Conservation (phyloP, 1,140 invertebrate genomes). For the Odontomachus brunneus region DNA sequence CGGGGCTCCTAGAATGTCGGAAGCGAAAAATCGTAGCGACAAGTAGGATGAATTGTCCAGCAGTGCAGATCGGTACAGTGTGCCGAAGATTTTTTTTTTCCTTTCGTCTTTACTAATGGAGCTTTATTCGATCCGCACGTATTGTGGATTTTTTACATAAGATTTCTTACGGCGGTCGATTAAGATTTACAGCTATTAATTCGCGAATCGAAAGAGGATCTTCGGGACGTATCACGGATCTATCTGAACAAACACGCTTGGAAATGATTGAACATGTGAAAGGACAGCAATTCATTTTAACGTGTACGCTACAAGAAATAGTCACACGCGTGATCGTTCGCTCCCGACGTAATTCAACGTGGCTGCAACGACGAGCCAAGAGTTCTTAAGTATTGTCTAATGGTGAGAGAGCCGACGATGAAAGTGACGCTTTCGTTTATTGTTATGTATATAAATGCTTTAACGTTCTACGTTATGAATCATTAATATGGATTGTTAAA, state of each 20-base stretch:
- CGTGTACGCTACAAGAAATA: too few relatives aligned
- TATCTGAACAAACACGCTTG: background rate
- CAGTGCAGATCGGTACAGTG: background rate
- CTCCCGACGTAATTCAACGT: constrained; percentile 6
- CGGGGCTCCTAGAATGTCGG: constrained; percentile 14
- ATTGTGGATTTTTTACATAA: background rate
- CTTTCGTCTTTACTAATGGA: background rate
- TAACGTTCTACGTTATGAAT: constrained; percentile 37
- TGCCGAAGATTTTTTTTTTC: background rate
- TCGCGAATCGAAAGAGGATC: background rate
- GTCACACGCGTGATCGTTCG: background rate
- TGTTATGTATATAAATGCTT: constrained; percentile 35
- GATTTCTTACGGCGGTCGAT: background rate
- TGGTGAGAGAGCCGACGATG: background rate
- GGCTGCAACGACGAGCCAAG: constrained; percentile 11
- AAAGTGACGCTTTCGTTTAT: constrained; percentile 52
- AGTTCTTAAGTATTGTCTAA: constrained; percentile 38
- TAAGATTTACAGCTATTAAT: background rate
- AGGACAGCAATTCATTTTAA: too few relatives aligned
- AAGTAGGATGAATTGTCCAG: background rate
- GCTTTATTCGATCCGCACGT: background rate
- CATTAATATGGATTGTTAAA: constrained; percentile 40
- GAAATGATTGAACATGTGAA: too few relatives aligned
- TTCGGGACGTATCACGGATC: background rate
- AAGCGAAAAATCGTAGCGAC: constrained; percentile 10